Evolutionary conservation across 2,888 invertebrate genomes (phyloP), one percentile per base, ranked within the genome.

Genomic region (Athetis lepigone): DNA sequence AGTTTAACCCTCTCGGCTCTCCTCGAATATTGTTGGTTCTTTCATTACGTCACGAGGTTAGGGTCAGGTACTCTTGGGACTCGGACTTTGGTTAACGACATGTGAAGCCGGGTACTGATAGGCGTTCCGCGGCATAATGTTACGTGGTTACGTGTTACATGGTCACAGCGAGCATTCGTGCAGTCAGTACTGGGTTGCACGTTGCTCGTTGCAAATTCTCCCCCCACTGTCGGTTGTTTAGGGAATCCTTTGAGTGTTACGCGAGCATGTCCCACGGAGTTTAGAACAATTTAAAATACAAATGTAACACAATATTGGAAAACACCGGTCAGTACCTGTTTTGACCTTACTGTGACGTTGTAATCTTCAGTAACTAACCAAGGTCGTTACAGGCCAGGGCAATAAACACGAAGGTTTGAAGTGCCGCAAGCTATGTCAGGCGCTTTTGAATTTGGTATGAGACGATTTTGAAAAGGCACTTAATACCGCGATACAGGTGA

Each of bases 11-110:
- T 70, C 6, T n/a, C 23, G 16, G 21, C 40, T 39, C 37, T 47
- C 51, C 29, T 46, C 21, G 51, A 61, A 62, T 72, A 54, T 40
- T 59, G 52, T 72, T 46, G 36, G 40, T 64, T 70, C 42, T 57
- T 57, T 36, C 18, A 63, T 51, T 70, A 70, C 23, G 21, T 71
- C 60, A 45, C 59, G 16, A 55, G 55, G 50, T 69, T 50, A 42
- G 23, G 61, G 42, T 36, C 37, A 36, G 33, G 29, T 43, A 29
- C 56, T 70, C 9, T 43, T 19, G 70, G 45, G 69, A 62, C 23
- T 42, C 45, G 33, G 33, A 51, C 47, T 47, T 11, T 37, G 46
- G 11, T 40, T 55, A 69, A 62, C 40, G 54, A 68, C 4, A 23
- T 55, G 58, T 58, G 55, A 33, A 37, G 29, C 45, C 16, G n/a